Evolutionary conservation across 2,797 vertebrate genomes (phyloP), one percentile per base, ranked within the genome.

Genomic region (Sebastes nivosus): DNA sequence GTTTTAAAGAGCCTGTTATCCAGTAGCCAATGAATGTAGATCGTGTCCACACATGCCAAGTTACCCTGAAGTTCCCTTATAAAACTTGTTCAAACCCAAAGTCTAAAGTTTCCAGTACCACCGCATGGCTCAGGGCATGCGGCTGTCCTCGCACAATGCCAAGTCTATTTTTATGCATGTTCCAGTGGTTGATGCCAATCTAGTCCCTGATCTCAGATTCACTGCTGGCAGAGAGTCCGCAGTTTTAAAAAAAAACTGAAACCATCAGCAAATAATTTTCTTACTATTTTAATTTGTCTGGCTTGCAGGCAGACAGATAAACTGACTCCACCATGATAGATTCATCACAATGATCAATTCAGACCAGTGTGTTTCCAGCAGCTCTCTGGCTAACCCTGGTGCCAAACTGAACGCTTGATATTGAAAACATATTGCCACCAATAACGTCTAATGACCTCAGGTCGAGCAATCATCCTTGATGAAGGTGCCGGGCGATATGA

Each of bases 401-500:
- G 84, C 91, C 89, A 81, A 77, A 92, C 27, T 68, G 77, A 83
- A 61, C n/a, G 63, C 85, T 92, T 92, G 80, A 82, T 90, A 94
- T 92, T 88, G 77, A 86, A 86, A 80, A 89, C 94, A 88, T 91
- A 89, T 88, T 83, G 79, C 81, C 75, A 75, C 69, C 82, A 88
- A 91, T 93, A 94, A 93, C 79, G 79, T 78, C 7, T 90, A 92
- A 94, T 90, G 91, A 94, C 93, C 89, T 92, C 84, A 88, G 92
- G 93, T 93, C 85, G 77, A 74, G 85, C 92, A 92, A 94, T 94
- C 92, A 92, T 93, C 88, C 89, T 88, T 93, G 91, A 95, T 95
- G 92, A 93, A 84, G 67, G 87, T 57, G 77, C 87, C 76, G 82
- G 80, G 86, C 89, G 91, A 93, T 93, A 94, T 93, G 84, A 90